Evolutionary conservation across 2,113 vertebrate genomes (phyloP), one percentile per base, ranked within the genome.

Genomic region (Dolichallabes microphthalmus): DNA sequence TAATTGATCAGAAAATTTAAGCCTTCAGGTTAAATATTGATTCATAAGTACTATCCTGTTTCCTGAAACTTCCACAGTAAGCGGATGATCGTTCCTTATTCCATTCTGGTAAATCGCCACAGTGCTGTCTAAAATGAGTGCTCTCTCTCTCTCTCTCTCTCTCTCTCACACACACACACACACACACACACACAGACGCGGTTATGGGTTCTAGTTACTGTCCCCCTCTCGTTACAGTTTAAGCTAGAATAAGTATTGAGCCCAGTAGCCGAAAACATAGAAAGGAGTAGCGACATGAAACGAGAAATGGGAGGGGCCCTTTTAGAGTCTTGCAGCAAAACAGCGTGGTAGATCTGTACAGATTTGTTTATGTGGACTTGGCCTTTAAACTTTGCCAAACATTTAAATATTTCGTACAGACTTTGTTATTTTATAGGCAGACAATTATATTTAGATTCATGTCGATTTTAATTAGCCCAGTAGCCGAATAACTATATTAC

Each of bases 31-130:
- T 50, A 35, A 45, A 87, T 87, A 86, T 88, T 74, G 27, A 25
- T 86, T 80, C 88, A 81, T 75, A 50, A 55, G 61, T 68, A 69
- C 61, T 63, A 15, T 81, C 60, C 76, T 82, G 69, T 69, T 53
- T 80, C 61, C 75, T 82, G 73, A 83, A 87, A 86, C 50, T 45
- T 83, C 68, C 73, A 7, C 64, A 64, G 35, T 82, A 66, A 86
- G 55, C 75, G 71, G 83, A 86, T 88, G 60, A 88, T 79, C 52
- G 53, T 73, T 86, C 68, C 76, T 88, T 85, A 85, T 83, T 88
- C 25, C 74, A 86, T 55, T 90, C 32, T 79, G 68, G 32, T 71
- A 19, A 71, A 45, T 69, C 68, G 68, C 69, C 2, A 35, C 15
- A 69, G 30, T 32, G 15, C 66, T 69, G 15, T 8, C 69, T 73